A percentile compares a stretch with the other conserved stretches of the same genome.
Conservation (phyloP, 1,140 invertebrate genomes). For the Wasmannia auropunctata region DNA sequence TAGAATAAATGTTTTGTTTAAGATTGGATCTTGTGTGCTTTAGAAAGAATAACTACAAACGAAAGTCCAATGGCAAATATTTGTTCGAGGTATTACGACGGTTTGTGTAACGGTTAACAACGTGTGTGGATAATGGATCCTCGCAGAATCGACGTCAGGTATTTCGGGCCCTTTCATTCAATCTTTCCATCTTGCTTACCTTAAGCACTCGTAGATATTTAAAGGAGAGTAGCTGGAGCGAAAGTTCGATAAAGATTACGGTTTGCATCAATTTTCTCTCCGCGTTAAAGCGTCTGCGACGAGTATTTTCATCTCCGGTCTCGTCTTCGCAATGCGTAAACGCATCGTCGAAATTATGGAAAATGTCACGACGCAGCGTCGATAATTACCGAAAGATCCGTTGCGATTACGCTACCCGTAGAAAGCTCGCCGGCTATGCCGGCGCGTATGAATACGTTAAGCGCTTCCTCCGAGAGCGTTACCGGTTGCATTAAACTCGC, state of each 20-base stretch:
- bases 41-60: slow-evolving; percentile 36
- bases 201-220: background rate
- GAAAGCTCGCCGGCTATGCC: background rate
- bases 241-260: background rate
- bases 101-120: slow-evolving; percentile 39
- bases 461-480: slow-evolving; percentile 20
- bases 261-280: background rate
- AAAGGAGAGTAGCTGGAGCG: background rate
- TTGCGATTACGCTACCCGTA: background rate
- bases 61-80: slow-evolving; percentile 40
- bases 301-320: background rate
- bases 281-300: background rate
- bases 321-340: background rate
- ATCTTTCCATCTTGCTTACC: background rate
- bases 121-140: slow-evolving; percentile 14
- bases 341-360: slow-evolving; percentile 5
- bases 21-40: slow-evolving; percentile 34
- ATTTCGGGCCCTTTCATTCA: background rate
- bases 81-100: slow-evolving; percentile 34
- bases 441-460: slow-evolving; percentile 37
- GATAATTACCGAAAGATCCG: slow-evolving; percentile 34
- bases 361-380: background rate
- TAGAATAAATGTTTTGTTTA: slow-evolving; percentile 43
- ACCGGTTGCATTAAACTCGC: slow-evolving; percentile 41
- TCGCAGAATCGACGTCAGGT: slow-evolving; percentile 16